phyloP scores from a whole-genome alignment of 2,113 vertebrate genomes.

The Echinops telfairi region DNA sequence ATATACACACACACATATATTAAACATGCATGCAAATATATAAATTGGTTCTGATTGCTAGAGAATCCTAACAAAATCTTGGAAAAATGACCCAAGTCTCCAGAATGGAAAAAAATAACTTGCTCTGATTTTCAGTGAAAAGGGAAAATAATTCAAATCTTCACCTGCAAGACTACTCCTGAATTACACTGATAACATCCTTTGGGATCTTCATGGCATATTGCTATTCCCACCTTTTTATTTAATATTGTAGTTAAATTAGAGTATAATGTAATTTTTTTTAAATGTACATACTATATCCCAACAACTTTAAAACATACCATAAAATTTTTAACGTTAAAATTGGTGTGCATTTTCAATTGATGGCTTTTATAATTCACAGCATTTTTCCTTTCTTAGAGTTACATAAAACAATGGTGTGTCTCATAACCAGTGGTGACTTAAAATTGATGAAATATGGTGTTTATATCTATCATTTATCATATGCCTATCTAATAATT shows the following conservation, averaged over 20 bases:
- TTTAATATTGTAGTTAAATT: constrained; percentile 1
- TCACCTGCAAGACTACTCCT: background rate
- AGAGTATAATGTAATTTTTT: constrained; percentile 41
- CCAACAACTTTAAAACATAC: background rate
- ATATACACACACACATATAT: background rate
- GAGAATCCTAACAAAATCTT: background rate
- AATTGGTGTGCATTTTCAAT: background rate
- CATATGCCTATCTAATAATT: constrained; percentile 42
- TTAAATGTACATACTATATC: background rate
- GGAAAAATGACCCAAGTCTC: background rate
- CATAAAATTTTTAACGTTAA: background rate
- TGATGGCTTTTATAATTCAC: background rate
- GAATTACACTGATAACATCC: background rate
- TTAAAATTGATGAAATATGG: constrained; percentile 48
- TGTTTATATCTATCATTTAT: constrained; percentile 39
- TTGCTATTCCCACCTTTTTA: background rate
- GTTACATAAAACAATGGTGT: constrained; percentile 36
- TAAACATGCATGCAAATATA: background rate
- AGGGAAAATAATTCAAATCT: constrained; percentile 14
- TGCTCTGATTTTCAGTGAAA: background rate
- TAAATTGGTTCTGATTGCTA: background rate
- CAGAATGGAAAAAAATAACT: background rate
- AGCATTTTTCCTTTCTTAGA: constrained; percentile 20
- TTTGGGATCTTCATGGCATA: background rate
- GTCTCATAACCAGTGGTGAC: constrained; percentile 44